A percentile compares a stretch with the other conserved stretches of the same genome.
Conservation (phyloP, 2,797 vertebrate genomes). For the Sebastes nivosus region DNA sequence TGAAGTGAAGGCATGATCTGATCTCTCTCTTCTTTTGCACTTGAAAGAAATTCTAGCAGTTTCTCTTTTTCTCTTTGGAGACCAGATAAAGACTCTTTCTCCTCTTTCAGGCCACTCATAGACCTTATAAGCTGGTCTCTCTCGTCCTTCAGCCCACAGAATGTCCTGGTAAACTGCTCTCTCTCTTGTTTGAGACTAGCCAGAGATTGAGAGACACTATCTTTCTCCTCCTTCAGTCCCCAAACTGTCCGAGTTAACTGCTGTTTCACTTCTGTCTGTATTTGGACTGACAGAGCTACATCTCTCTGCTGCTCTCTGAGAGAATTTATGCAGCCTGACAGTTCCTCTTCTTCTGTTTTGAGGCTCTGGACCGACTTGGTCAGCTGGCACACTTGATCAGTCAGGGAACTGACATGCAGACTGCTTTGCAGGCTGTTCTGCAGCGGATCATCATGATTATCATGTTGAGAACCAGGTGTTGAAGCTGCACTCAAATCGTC, state of each 20-base stretch:
- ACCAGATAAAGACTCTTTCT: slow-evolving; percentile 55
- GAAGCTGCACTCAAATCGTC: not conserved
- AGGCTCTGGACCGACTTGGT: slow-evolving; percentile 54
- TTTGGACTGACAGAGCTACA: slow-evolving; percentile 59
- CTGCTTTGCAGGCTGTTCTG: slow-evolving; percentile 11
- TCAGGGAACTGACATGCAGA: slow-evolving; percentile 13
- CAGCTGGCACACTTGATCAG: slow-evolving; percentile 35
- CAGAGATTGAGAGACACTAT: slow-evolving; percentile 52
- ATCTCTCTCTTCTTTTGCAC: slow-evolving; percentile 52
- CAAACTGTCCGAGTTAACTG: slow-evolving; percentile 77
- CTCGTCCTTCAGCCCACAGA: slow-evolving; percentile 63
- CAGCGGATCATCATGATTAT: not conserved
- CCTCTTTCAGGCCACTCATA: slow-evolving; percentile 45
- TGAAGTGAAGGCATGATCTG: slow-evolving; percentile 40
- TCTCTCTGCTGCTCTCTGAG: slow-evolving; percentile 73
- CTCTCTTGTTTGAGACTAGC: slow-evolving; percentile 61
- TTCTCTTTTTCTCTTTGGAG: slow-evolving; percentile 58
- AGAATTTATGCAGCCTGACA: slow-evolving; percentile 38
- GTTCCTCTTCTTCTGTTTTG: slow-evolving; percentile 62
- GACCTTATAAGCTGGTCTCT: slow-evolving; percentile 53
- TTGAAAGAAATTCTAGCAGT: slow-evolving; percentile 48
- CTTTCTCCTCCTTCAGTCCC: slow-evolving; percentile 76
- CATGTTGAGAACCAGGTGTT: slow-evolving; percentile 6
- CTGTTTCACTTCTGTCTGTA: slow-evolving; percentile 78
- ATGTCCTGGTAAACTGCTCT: slow-evolving; percentile 57